Conservation (phyloP, 2,113 vertebrate genomes). For the Lasiurus borealis region DNA sequence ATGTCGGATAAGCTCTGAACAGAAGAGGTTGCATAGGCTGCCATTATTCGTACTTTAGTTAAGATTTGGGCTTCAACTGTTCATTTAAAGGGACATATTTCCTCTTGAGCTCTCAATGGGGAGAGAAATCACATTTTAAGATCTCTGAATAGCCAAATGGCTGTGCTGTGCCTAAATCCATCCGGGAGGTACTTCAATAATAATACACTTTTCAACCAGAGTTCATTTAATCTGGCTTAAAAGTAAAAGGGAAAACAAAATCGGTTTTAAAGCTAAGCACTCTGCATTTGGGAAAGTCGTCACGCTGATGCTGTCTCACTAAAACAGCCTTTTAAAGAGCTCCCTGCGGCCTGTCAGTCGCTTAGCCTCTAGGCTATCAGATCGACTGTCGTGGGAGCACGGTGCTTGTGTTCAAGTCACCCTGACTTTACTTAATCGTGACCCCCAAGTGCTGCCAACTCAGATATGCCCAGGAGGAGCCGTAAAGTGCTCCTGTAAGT, state of each 20-base stretch:
- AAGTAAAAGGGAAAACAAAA: background rate
- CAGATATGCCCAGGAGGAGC: background rate
- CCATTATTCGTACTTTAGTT: slow-evolving; percentile 80
- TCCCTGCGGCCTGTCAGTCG: background rate
- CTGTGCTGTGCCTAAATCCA: slow-evolving; percentile 73
- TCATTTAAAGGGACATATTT: slow-evolving; percentile 83
- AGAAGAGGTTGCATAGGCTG: slow-evolving; percentile 80
- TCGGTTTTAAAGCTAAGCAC: background rate
- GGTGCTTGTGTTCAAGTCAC: background rate
- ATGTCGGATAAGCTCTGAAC: slow-evolving; percentile 83
- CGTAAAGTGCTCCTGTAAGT: background rate
- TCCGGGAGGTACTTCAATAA: slow-evolving; percentile 62
- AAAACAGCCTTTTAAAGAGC: background rate
- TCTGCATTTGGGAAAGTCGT: background rate
- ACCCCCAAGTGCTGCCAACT: background rate
- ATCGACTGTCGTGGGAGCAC: background rate
- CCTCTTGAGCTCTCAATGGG: slow-evolving; percentile 69
- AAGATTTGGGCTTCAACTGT: slow-evolving; percentile 82
- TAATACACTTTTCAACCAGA: slow-evolving; percentile 2
- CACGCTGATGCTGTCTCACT: background rate
- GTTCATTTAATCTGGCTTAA: slow-evolving; percentile 69
- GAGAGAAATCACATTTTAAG: slow-evolving; percentile 75
- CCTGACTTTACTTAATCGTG: background rate
- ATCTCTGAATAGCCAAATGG: slow-evolving; percentile 74
- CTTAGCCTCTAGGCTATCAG: background rate